Base-by-base conservation (phyloP, 2,113 vertebrate species). In the Aegithalos caudatus region DNA sequence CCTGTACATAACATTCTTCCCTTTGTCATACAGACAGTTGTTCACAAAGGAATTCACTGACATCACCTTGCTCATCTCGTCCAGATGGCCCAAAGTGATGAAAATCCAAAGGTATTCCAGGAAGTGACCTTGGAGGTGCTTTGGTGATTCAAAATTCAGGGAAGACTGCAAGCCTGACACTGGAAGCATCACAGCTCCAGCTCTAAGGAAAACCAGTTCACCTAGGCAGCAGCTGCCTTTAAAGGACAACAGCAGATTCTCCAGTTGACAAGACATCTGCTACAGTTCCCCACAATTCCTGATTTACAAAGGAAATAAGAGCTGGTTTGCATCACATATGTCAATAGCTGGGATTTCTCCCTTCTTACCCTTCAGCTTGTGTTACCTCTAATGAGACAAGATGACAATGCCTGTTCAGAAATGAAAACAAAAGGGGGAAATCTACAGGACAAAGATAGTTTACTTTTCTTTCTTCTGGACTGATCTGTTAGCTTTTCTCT, bases 91-190 rank as follows among this genome's bases (percentile, higher is more conserved):
- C 57, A 31, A 92, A 70, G 73, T 38, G 42, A 48, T 69, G 81
- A 69, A 83, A 96, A 83, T 79, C 70, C 86, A 86, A 82, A 89
- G 56, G 61, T 86, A 86, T 72, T 47, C 54, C 48, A 81, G 83
- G 61, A 83, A 92, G 35, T 93, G 92, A 96, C 94, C 91, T 90
- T 93, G 79, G 86, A 95, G 44, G 54, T 65, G 60, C 64, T 76
- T 79, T 37, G 89, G 77, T 57, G 69, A 65, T 70, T 80, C 45
- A 70, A 70, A 92, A 88, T 40, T 61, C 72, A 44, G 70, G 44
- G 61, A 86, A 56, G 66, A 57, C 60, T 35, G 77, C 57, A 81
- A 86, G 54, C 29, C 47, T 35, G 60, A 69, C 51, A 54, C 71
- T 69, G 69, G 65, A 78, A 91, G 64, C 56, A 61, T 61, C 77